Base-by-base conservation (phyloP, 2,888 invertebrate genomes). In the Cerceris ruficornis region DNA sequence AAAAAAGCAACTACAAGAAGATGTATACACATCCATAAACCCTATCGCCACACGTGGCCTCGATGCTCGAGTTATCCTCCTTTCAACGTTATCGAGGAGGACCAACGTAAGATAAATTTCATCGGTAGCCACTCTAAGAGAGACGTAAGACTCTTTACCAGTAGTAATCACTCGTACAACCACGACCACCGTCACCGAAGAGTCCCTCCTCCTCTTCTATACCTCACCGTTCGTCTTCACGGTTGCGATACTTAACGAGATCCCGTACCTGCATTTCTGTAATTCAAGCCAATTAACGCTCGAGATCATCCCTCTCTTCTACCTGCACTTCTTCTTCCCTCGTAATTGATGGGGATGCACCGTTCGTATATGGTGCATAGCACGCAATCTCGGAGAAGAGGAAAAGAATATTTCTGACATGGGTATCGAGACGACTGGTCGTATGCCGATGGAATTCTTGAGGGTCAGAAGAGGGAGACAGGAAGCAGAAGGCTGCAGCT, bases 221-320 rank as follows among this genome's bases (percentile, higher is more conserved):
- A 8, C 50, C 50, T 50, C 50, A n/a, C 55, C 55, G 55, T 55
- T 55, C 15, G 17, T 17, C 8, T 17, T 17, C 41, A n/a, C 13
- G 42, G 58, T 13, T 41, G 43, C 81, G 60, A 78, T 77, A 69
- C 70, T 81, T 83, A 79, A 82, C 80, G 85, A 77, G 75, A 81
- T 58, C 70, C 74, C 68, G 74, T 82, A 69, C 39, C 75, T 82
- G 82, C 80, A 80, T 88, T 88, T 88, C 88, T 84, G 85, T 85
- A 87, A 86, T 87, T 86, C 79, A 72, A 87, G 82, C 85, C 86
- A 88, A 89, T 89, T 88, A 87, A 86, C 86, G 83, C 72, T 61
- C 43, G 70, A 65, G 80, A 83, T 86, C 65, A 43, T 13, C n/a
- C 49, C 55, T 13, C 17, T 17, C 28, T 55, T 17, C 55, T 7